phyloP scores from a whole-genome alignment of 2,113 vertebrate species.

The Cebidichthys violaceus region DNA sequence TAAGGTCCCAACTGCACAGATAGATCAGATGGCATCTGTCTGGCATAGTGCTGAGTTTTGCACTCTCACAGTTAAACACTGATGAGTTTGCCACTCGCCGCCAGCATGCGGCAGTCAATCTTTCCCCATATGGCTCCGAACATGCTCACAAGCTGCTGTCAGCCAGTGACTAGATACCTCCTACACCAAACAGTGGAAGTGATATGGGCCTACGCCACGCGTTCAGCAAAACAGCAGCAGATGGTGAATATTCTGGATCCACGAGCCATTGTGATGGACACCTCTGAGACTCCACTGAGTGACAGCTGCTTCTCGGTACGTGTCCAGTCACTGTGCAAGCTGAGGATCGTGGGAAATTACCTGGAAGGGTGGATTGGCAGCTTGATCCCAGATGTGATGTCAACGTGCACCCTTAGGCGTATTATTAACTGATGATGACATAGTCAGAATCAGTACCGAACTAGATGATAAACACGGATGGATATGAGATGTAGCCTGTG shows the following conservation, averaged over 20 bases:
- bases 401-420: slow-evolving; percentile 16
- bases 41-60: slow-evolving; percentile 39
- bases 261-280: slow-evolving; percentile 62
- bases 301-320: slow-evolving; percentile 72
- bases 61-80: slow-evolving; percentile 45
- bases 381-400: slow-evolving; percentile 58
- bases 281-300: slow-evolving; percentile 66
- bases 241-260: slow-evolving; percentile 71
- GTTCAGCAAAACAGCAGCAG: slow-evolving; percentile 69
- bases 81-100: slow-evolving; percentile 43
- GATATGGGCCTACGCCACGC: slow-evolving; percentile 40
- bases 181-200: slow-evolving; percentile 67
- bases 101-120: slow-evolving; percentile 58
- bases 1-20: slow-evolving; percentile 18
- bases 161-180: slow-evolving; percentile 67
- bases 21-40: slow-evolving; percentile 41
- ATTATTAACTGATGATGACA: slow-evolving; percentile 17
- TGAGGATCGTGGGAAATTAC: slow-evolving; percentile 11
- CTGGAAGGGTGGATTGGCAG: slow-evolving; percentile 13
- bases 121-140: slow-evolving; percentile 74
- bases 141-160: slow-evolving; percentile 75
- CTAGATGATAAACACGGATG: background rate
- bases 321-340: slow-evolving; percentile 55
- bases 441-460: background rate
- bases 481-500: background rate